These are phyloP conservation scores for Neodiprion lecontei DNA, from an alignment of 1,140 invertebrate species.

Conservation along the genomic window DNA sequence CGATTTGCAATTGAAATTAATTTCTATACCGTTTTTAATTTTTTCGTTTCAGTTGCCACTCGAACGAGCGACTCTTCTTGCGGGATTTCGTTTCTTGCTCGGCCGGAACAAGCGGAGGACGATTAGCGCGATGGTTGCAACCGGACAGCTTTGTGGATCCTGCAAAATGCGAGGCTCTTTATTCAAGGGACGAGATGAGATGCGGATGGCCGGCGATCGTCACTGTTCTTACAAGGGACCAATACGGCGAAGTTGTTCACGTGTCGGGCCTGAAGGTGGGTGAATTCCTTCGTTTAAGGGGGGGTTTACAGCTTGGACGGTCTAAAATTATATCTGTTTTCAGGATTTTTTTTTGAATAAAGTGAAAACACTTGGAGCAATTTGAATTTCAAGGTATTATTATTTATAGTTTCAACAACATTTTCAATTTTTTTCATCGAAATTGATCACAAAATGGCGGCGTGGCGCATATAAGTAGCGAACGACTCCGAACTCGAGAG, in stretches of 20 bases:
- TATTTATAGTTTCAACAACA: too few relatives aligned
- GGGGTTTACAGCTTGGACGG: too few relatives aligned
- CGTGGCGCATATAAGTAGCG: too few relatives aligned
- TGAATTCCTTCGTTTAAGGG: conserved; percentile 16
- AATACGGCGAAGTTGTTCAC: conserved; percentile 88
- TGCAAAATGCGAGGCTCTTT: conserved; percentile 81
- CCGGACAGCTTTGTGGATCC: conserved; percentile 93
- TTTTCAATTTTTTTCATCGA: too few relatives aligned
- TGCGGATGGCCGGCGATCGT: conserved; percentile 85
- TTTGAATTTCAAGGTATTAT: too few relatives aligned
- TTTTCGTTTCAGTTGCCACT: conserved; percentile 70
- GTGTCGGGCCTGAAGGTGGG: conserved; percentile 84
- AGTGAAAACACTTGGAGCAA: too few relatives aligned
- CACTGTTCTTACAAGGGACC: conserved; percentile 87
- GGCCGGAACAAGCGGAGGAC: conserved; percentile 86
- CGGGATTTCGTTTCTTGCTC: conserved; percentile 90
- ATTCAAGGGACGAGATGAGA: conserved; percentile 77
- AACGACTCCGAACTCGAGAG: too few relatives aligned
- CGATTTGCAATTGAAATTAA: too few relatives aligned
- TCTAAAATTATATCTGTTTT: too few relatives aligned
- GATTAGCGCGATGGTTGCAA: conserved; percentile 93
- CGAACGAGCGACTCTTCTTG: conserved; percentile 93
- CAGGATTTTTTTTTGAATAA: too few relatives aligned
- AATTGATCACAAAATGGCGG: too few relatives aligned
- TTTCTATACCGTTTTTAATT: too few relatives aligned